Evolutionary conservation across 2,113 vertebrate species (phyloP).

Genomic region (Zeus faber): DNA sequence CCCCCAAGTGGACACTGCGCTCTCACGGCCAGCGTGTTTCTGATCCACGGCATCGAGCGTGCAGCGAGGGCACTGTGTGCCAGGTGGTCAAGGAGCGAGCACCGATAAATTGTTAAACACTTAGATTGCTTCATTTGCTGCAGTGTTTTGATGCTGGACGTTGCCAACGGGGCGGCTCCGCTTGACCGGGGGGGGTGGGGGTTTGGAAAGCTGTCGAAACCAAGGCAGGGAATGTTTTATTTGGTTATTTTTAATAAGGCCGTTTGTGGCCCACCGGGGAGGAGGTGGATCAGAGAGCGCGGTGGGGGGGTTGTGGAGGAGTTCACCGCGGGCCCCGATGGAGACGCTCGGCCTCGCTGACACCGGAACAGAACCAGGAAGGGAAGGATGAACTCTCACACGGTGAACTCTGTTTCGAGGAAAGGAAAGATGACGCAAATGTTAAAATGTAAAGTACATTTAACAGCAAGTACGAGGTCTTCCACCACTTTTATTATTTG

Average conservation of each 20-base stretch:
- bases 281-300: constrained; percentile 66
- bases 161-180: constrained; percentile 54
- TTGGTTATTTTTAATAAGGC: constrained; percentile 70
- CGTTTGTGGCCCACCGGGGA: constrained; percentile 62
- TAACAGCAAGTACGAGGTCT: too few species aligned
- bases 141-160: constrained; percentile 42
- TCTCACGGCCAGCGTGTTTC: constrained; percentile 50
- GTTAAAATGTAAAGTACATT: too few species aligned
- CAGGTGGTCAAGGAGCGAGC: constrained; percentile 63
- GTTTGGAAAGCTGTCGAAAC: constrained; percentile 65
- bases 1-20: constrained; percentile 56
- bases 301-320: constrained; percentile 68
- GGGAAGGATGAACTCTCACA: constrained; percentile 61
- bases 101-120: constrained; percentile 62
- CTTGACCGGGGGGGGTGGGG: constrained; percentile 61
- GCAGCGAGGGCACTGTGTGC: constrained; percentile 51
- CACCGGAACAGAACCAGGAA: constrained; percentile 62
- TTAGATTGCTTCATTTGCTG: constrained; percentile 62
- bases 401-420: too few species aligned
- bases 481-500: constrained; percentile 61
- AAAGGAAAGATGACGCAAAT: too few species aligned
- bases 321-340: constrained; percentile 54
- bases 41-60: constrained; percentile 67
- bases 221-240: constrained; percentile 63
- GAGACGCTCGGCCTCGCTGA: constrained; percentile 55